These are phyloP conservation scores for Tethya wilhelma DNA, from an alignment of 37 sponge, comb jelly and placozoan species.

Conservation along the genomic window DNA sequence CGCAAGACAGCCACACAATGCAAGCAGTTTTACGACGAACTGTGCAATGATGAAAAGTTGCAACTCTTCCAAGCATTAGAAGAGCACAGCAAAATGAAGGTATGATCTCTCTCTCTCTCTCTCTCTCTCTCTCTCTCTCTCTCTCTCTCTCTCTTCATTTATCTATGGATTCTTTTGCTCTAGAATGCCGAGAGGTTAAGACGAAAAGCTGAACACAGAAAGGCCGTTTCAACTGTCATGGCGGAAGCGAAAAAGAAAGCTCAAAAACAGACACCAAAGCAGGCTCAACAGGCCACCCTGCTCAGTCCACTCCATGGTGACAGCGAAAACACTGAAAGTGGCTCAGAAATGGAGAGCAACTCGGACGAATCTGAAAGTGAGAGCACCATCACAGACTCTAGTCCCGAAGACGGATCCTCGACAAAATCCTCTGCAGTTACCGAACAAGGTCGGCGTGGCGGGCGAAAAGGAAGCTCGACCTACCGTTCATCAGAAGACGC, in stretches of 20 bases:
- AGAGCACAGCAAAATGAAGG: conserved; percentile 68
- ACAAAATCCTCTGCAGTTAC: background rate
- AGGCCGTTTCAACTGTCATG: conserved; percentile 5
- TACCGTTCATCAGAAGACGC: conserved; percentile 33
- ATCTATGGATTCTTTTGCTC: background rate
- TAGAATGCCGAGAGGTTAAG: conserved; percentile 75
- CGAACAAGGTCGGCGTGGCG: background rate
- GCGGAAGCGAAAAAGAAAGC: conserved; percentile 27
- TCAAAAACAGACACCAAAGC: background rate
- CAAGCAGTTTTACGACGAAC: conserved; percentile 75
- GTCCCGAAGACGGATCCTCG: conserved; percentile 35
- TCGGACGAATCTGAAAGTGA: conserved; percentile 48
- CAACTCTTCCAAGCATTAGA: conserved; percentile 52
- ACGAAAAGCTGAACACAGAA: conserved; percentile 56
- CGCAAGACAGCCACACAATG: conserved; percentile 75
- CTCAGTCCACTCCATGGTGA: conserved; percentile 2
- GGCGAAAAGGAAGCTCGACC: background rate
- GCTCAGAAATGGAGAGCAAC: conserved; percentile 17
- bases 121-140: background rate
- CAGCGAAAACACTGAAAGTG: conserved; percentile 60
- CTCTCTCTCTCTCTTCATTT: background rate
- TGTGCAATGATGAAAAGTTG: conserved; percentile 18
- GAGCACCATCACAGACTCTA: conserved; percentile 65
- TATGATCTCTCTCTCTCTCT: background rate
- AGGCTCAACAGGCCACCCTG: background rate